Evolutionary conservation across 2,797 vertebrate genomes (phyloP).

Genomic region (Petrocephalus sullivani): DNA sequence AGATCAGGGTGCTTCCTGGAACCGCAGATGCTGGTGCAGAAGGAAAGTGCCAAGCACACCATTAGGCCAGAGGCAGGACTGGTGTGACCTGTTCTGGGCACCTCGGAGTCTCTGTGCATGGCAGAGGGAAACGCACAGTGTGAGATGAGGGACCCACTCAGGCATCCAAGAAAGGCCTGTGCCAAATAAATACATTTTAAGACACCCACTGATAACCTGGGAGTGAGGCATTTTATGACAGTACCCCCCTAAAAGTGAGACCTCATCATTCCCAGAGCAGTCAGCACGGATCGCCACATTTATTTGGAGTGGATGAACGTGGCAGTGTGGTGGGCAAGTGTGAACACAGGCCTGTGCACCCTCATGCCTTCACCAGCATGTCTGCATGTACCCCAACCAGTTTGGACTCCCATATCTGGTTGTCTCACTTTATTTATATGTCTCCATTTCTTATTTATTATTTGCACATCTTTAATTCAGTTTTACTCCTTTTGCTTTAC

Average conservation of each 20-base stretch:
- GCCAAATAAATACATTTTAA: neutral
- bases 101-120: neutral
- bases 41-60: conserved; percentile 43
- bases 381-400: no score
- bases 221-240: neutral
- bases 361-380: no score
- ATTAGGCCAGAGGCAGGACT: conserved; percentile 35
- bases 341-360: no score
- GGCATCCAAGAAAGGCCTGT: neutral
- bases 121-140: neutral
- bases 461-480: neutral
- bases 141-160: neutral
- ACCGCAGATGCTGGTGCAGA: conserved; percentile 41
- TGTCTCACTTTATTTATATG: neutral
- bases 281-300: no score
- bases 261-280: neutral
- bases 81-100: neutral
- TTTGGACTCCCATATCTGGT: neutral
- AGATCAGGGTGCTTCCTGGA: conserved; percentile 31
- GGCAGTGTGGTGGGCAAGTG: no score
- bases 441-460: neutral
- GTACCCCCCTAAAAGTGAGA: neutral
- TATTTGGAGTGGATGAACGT: no score
- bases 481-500: neutral
- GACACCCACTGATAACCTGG: neutral